phyloP scores from a whole-genome alignment of 2,113 vertebrate species.

The Talpa occidentalis region DNA sequence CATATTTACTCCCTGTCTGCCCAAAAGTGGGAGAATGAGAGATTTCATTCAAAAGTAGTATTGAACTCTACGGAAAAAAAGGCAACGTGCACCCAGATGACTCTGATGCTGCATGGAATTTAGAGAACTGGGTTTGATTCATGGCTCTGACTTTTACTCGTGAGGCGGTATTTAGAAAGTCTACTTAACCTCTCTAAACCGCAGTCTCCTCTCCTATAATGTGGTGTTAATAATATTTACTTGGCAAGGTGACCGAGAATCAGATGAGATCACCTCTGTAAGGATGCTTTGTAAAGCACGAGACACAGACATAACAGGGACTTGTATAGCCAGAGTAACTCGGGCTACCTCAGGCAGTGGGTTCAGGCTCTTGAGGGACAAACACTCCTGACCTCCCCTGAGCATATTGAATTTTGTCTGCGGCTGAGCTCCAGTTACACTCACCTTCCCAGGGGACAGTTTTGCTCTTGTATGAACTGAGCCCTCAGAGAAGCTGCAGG shows the following conservation, averaged over 20 bases:
- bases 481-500: background rate
- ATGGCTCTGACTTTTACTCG: background rate
- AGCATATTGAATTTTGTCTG: background rate
- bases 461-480: background rate
- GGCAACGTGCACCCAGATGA: accelerated
- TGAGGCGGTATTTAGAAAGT: background rate
- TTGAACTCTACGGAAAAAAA: background rate
- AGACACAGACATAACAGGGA: background rate
- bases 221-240: background rate
- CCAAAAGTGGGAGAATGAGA: background rate
- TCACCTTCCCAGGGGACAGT: background rate
- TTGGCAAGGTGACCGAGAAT: background rate
- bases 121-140: background rate
- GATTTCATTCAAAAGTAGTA: background rate
- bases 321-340: too few relatives aligned
- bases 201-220: background rate
- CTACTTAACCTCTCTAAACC: background rate
- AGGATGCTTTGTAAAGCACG: background rate
- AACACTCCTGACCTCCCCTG: background rate
- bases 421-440: background rate
- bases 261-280: background rate
- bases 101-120: background rate
- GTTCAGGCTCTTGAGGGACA: background rate
- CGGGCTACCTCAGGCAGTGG: accelerated
- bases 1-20: background rate